phyloP scores from a whole-genome alignment of 1,140 invertebrate genomes.

The Drosophila quadrilineata region DNA sequence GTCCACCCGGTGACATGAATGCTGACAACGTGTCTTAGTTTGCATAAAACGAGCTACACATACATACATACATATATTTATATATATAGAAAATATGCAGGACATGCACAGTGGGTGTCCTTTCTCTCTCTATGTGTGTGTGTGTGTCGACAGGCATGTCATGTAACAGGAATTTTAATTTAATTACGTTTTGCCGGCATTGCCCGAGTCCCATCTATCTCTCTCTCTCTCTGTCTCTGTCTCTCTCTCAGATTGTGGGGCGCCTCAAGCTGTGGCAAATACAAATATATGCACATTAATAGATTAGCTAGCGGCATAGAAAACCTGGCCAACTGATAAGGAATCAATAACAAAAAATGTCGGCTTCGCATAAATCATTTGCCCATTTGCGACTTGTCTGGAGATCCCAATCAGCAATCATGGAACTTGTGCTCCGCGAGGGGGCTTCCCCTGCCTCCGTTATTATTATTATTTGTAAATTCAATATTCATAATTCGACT shows the following conservation, averaged over 20 bases:
- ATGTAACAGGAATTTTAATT: slow-evolving; percentile 77
- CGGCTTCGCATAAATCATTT: slow-evolving; percentile 64
- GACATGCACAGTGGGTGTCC: slow-evolving; percentile 12
- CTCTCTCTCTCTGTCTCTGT: too few species aligned
- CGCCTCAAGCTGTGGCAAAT: slow-evolving; percentile 15
- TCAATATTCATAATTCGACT: slow-evolving; percentile 73
- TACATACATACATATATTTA: slow-evolving; percentile 37
- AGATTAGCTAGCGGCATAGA: slow-evolving; percentile 61
- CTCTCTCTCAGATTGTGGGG: too few species aligned
- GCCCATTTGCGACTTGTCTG: slow-evolving; percentile 42
- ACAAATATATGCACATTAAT: slow-evolving; percentile 54
- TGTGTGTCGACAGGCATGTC: slow-evolving; percentile 58
- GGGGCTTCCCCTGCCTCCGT: not conserved
- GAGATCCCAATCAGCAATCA: slow-evolving; percentile 31
- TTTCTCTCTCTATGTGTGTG: slow-evolving; percentile 29
- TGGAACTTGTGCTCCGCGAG: not conserved
- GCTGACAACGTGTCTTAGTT: slow-evolving; percentile 80
- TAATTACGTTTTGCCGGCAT: slow-evolving; percentile 54
- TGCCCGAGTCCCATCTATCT: too few species aligned
- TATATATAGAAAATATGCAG: too few species aligned
- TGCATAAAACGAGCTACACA: slow-evolving; percentile 75
- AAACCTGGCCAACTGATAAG: slow-evolving; percentile 45
- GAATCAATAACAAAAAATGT: slow-evolving; percentile 70
- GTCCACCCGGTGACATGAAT: slow-evolving; percentile 62
- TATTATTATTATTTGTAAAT: slow-evolving; percentile 18